These are phyloP conservation scores for Menidia menidia DNA, from an alignment of 2,797 vertebrate genomes.

Conservation along the genomic window DNA sequence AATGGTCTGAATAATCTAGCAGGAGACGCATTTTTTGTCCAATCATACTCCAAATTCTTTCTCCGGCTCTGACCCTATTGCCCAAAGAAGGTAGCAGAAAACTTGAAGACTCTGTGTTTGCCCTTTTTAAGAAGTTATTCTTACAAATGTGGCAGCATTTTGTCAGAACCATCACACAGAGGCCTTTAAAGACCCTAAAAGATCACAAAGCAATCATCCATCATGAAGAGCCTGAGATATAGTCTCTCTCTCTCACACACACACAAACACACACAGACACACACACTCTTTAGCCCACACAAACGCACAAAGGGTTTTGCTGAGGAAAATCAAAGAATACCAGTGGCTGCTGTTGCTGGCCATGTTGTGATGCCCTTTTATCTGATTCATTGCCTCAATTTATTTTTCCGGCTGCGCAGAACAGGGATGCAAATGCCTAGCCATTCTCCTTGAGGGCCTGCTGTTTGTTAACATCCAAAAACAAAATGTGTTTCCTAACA, in stretches of 20 bases:
- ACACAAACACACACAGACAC: slow-evolving; percentile 6
- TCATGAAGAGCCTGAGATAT: slow-evolving; percentile 29
- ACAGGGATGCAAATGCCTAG: slow-evolving; percentile 38
- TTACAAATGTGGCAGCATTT: slow-evolving; percentile 13
- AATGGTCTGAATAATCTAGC: not conserved
- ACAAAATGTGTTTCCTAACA: slow-evolving; percentile 12
- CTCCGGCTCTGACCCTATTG: too few relatives aligned
- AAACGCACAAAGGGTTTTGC: slow-evolving; percentile 14
- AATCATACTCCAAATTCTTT: not conserved
- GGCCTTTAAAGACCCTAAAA: slow-evolving; percentile 33
- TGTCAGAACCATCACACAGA: slow-evolving; percentile 15
- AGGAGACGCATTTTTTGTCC: not conserved
- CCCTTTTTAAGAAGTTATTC: not conserved
- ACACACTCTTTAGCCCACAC: slow-evolving; percentile 3
- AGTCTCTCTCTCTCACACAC: slow-evolving; percentile 8
- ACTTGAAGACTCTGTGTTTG: not conserved
- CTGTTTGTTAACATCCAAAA: slow-evolving; percentile 14
- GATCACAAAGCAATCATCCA: slow-evolving; percentile 45
- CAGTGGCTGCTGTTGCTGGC: slow-evolving; percentile 32
- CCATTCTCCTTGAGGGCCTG: slow-evolving; percentile 23
- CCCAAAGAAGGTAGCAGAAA: not conserved
- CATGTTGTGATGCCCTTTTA: slow-evolving; percentile 38
- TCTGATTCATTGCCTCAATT: slow-evolving; percentile 70
- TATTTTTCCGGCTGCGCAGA: slow-evolving; percentile 54
- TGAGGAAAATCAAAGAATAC: slow-evolving; percentile 40